Evolutionary conservation across 2,113 vertebrate species (phyloP), one percentile per base, ranked within the genome.

Genomic region (Merops nubicus): DNA sequence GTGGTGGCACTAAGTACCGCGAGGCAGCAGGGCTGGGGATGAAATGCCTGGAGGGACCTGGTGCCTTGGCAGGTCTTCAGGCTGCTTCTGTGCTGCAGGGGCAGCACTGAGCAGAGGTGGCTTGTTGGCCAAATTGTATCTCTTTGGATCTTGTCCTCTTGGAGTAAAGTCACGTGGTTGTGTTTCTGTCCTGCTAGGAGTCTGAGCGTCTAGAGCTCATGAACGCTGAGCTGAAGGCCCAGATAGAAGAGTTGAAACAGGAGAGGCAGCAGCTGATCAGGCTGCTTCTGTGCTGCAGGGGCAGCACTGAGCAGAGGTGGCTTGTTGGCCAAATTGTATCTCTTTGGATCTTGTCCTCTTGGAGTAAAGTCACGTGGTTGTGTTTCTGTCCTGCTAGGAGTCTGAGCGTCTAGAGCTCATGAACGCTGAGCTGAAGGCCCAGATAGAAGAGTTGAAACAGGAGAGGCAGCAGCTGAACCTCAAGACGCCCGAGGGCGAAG

Each of bases 171-270:
- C 45, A n/a, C 8, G n/a, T 0, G 0, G 72, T 85, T 97, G 59
- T 95, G 64, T 98, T 88, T 89, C 80, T 68, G 82, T 83, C 78
- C 51, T 19, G 28, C 14, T 97, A 99, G 99, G 99, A 99, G 81
- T 99, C 99, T 0, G 99, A 99, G 95, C 98, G 99, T 47, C 98
- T 99, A 74, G 99, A 99, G 91, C 99, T 99, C 98, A 98, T 99
- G 98, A 99, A 99, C 9, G 99, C 99, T 0, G 99, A 99, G 95
- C 98, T 99, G 64, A 99, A 99, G 97, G 98, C 99, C 47, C 99
- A 99, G 97, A 99, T 99, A 6, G 99, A 99, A 97, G 99, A 99
- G 98, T 98, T 99, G 96, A 99, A 99, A 93, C 98, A 99, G 21
- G 99, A 99, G 84, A 98, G 99, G 56, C 99, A 99, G 98, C 99